Evolutionary conservation across 2,888 invertebrate species (phyloP).

Genomic region (Caenorhabditis afra): DNA sequence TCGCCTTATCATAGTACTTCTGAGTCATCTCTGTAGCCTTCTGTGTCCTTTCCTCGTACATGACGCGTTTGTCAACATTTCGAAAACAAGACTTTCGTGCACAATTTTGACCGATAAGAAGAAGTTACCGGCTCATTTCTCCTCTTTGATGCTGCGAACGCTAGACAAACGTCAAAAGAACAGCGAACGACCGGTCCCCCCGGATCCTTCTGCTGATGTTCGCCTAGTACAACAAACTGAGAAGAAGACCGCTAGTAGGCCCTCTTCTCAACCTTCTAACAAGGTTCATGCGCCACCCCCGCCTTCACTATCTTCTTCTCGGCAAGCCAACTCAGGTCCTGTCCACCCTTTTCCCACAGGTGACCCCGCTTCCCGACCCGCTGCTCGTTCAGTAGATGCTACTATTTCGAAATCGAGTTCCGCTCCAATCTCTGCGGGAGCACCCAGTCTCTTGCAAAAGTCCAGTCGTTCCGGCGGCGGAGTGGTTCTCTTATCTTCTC

Average conservation of each 20-base stretch:
- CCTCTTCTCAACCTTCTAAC: too few species aligned
- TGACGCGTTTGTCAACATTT: constrained; percentile 39
- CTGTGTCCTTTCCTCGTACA: constrained; percentile 10
- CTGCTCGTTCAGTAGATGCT: too few species aligned
- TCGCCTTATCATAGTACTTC: not conserved
- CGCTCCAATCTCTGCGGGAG: too few species aligned
- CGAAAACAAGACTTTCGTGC: constrained; percentile 24
- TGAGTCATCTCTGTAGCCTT: not conserved
- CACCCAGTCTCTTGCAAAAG: too few species aligned
- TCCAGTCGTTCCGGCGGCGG: not conserved
- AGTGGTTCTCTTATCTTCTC: constrained; percentile 1
- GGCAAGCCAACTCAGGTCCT: not conserved
- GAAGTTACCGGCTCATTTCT: not conserved
- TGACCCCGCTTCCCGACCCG: too few species aligned
- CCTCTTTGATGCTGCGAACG: constrained; percentile 26
- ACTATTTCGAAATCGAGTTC: too few species aligned
- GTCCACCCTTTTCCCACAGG: not conserved
- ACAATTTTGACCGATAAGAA: constrained; percentile 11
- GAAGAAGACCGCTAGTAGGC: not conserved
- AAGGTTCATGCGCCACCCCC: not conserved
- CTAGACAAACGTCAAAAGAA: constrained; percentile 34
- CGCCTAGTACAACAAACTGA: not conserved
- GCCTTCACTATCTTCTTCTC: not conserved
- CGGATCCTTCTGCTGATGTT: not conserved
- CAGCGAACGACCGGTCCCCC: constrained; percentile 1